phyloP scores from a whole-genome alignment of 2,797 vertebrate species.

The Toxotes lorentzi region DNA sequence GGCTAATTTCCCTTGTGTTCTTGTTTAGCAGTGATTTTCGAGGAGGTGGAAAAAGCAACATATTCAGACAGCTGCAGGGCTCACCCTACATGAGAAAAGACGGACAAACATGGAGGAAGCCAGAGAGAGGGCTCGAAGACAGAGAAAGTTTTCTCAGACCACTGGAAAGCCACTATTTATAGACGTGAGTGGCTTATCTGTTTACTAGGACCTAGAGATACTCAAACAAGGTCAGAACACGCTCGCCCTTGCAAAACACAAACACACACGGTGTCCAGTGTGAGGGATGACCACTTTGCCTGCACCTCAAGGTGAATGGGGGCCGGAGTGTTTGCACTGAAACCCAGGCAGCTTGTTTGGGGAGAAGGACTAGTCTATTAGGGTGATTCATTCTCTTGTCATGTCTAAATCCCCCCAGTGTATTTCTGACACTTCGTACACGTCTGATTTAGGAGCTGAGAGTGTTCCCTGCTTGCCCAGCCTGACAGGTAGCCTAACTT shows the following conservation, averaged over 20 bases:
- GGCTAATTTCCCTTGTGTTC: slow-evolving; percentile 24
- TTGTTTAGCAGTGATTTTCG: slow-evolving; percentile 34
- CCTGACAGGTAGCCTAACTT: slow-evolving; percentile 56
- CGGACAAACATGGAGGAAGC: slow-evolving; percentile 61
- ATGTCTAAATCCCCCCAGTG: slow-evolving; percentile 45
- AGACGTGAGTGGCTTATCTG: slow-evolving; percentile 60
- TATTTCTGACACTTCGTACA: slow-evolving; percentile 56
- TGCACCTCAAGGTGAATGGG: slow-evolving; percentile 46
- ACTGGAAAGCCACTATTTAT: slow-evolving; percentile 64
- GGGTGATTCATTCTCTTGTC: slow-evolving; percentile 72
- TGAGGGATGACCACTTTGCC: slow-evolving; percentile 48
- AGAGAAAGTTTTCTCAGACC: slow-evolving; percentile 59
- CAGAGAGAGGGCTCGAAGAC: slow-evolving; percentile 36
- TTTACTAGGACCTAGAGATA: slow-evolving; percentile 75
- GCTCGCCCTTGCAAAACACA: slow-evolving; percentile 45
- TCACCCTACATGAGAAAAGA: slow-evolving; percentile 43
- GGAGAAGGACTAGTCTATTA: slow-evolving; percentile 51
- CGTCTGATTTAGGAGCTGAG: slow-evolving; percentile 66
- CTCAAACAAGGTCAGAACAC: slow-evolving; percentile 62
- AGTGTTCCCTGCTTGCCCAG: slow-evolving; percentile 37
- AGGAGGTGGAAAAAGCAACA: slow-evolving; percentile 54
- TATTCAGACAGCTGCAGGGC: slow-evolving; percentile 27
- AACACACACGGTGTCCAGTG: slow-evolving; percentile 60
- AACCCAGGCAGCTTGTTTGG: slow-evolving; percentile 58
- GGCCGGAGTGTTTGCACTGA: slow-evolving; percentile 59